phyloP scores from a whole-genome alignment of 1,140 invertebrate genomes.

The Diabrotica virgifera region DNA sequence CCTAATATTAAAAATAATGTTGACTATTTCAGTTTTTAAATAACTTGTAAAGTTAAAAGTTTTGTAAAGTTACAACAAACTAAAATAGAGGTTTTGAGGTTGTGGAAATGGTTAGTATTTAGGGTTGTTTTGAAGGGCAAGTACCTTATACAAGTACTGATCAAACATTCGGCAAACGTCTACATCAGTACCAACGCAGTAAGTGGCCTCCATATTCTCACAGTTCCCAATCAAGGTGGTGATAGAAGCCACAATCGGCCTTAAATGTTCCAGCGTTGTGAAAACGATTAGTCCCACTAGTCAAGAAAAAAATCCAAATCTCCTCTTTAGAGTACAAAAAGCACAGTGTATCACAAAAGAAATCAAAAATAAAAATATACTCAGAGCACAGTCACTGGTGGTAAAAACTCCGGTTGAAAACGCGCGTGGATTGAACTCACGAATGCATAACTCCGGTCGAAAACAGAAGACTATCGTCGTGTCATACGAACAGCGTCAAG shows the following conservation, averaged over 20 bases:
- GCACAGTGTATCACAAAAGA: neutral
- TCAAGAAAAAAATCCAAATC: constrained; percentile 22
- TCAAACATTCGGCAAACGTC: constrained; percentile 67
- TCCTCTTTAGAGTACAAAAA: constrained; percentile 9
- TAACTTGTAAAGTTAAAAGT: no score
- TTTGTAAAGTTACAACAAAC: no score
- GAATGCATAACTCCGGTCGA: constrained; percentile 23
- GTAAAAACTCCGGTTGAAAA: constrained; percentile 13
- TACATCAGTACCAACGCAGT: constrained; percentile 61
- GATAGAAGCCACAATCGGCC: constrained; percentile 49
- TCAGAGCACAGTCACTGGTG: constrained; percentile 13
- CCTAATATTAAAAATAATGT: no score
- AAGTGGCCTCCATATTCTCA: constrained; percentile 62
- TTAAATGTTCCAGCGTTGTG: constrained; percentile 50
- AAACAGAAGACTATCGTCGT: constrained; percentile 28
- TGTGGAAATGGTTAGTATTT: no score
- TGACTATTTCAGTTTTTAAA: no score
- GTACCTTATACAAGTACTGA: constrained; percentile 66
- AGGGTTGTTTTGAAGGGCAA: neutral
- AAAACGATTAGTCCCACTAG: constrained; percentile 27
- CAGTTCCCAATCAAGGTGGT: constrained; percentile 49
- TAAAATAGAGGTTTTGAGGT: no score
- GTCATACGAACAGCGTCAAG: constrained; percentile 17
- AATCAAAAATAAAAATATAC: constrained; percentile 6
- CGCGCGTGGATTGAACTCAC: neutral